Percentiles rank a stretch among this genome's conserved stretches.
Conservation (phyloP, 2,113 vertebrate genomes). For the Centropus unirufus region DNA sequence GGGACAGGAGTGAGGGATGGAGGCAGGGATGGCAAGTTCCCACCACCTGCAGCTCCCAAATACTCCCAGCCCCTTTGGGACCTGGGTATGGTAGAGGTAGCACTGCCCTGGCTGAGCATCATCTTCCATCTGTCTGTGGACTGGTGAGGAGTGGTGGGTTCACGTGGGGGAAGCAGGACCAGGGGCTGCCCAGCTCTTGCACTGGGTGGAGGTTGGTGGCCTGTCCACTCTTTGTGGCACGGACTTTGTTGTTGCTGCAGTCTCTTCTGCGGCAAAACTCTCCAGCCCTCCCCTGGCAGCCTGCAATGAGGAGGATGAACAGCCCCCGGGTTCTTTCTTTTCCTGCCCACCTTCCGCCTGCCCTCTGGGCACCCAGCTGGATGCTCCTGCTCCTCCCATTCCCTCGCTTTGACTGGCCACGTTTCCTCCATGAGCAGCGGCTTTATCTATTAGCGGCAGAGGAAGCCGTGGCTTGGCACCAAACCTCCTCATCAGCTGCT, state of each 20-base stretch:
- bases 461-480: conserved; percentile 8
- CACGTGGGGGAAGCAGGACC: not conserved
- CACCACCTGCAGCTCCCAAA: not conserved
- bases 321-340: not conserved
- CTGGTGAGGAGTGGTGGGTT: not conserved
- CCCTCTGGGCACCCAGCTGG: not conserved
- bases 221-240: not conserved
- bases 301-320: not conserved
- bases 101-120: not conserved
- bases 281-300: not conserved
- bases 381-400: not conserved
- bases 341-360: not conserved
- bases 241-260: not conserved
- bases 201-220: not conserved
- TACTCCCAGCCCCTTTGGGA: rapidly evolving
- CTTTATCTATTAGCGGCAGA: not conserved
- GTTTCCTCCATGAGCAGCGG: rapidly evolving
- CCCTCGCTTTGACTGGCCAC: not conserved
- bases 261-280: not conserved
- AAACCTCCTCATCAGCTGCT: not conserved
- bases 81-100: not conserved
- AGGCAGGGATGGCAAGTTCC: not conserved
- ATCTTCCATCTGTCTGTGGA: not conserved
- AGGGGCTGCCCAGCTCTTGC: not conserved
- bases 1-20: conserved; percentile 26